These are phyloP conservation scores for Drosophila cardini DNA, from an alignment of 1,140 invertebrate species.

Conservation along the genomic window DNA sequence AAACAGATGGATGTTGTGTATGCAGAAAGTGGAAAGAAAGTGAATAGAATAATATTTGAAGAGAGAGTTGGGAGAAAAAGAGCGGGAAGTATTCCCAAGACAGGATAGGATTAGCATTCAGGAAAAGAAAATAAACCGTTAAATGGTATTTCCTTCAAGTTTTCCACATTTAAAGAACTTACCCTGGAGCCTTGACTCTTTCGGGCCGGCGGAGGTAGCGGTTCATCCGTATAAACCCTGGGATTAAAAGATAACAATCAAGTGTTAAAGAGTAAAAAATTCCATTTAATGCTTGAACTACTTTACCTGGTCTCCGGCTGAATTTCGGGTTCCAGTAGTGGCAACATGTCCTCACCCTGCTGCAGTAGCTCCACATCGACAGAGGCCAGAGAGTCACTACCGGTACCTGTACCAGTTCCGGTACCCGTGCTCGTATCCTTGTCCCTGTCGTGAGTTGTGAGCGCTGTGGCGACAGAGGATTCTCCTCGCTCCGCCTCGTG, in stretches of 20 bases:
- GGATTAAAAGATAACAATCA: neutral
- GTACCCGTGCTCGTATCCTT: conserved; percentile 63
- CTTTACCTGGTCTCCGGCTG: conserved; percentile 54
- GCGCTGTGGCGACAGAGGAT: conserved; percentile 41
- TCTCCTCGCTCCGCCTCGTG: conserved; percentile 87
- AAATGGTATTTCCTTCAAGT: no score
- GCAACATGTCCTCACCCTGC: conserved; percentile 80
- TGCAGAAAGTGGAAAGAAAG: no score
- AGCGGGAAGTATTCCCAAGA: no score
- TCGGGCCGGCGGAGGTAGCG: conserved; percentile 49
- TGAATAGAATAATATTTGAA: no score
- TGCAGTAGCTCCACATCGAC: conserved; percentile 76
- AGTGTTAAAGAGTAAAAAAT: neutral
- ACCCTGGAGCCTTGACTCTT: conserved; percentile 48
- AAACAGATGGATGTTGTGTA: no score
- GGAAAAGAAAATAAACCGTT: no score
- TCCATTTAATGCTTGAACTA: neutral
- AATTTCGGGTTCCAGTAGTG: conserved; percentile 70
- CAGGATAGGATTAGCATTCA: no score
- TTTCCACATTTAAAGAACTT: no score
- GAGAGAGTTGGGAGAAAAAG: no score
- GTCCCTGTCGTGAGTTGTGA: conserved; percentile 28
- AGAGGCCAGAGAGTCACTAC: conserved; percentile 68
- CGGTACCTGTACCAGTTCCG: conserved; percentile 53
- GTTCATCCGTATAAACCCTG: conserved; percentile 71